Evolutionary conservation across 64 coral and sea anemone species (phyloP), one percentile per base, ranked within the genome.

Genomic region (Porites lutea): DNA sequence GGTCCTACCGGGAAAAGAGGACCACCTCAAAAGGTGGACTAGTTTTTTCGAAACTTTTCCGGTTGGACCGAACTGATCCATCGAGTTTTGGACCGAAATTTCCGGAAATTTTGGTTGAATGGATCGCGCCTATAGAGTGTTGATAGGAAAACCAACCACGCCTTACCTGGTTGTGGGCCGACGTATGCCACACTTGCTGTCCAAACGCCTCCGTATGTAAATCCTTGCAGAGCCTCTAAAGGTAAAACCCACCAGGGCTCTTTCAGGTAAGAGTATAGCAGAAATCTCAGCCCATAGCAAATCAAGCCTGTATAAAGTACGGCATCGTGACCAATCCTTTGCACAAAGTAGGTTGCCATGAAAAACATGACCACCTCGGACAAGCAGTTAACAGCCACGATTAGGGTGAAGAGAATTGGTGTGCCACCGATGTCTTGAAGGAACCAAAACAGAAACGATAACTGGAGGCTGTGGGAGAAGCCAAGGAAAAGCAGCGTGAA

Each of bases 351-450:
- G 2, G 95, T 97, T 4, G 95, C 91, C 47, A 89, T 57, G 75
- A 97, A 97, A 65, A 97, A 97, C 95, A 97, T 94, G 3, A 97
- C 11, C 2, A 97, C 95, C 79, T 97, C 95, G 6, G 92, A 93
- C 9, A 97, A 48, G 4, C 92, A 97, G 21, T 94, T 97, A 49
- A 97, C 57, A 2, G 93, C 76, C 14, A 94, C 71, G 14, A 97
- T 94, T 44, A 90, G 51, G 1, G 95, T 97, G 44, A 97, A 97
- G 16, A 97, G 88, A 9, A 97, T 52, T 6, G 95, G 95, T 8
- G 95, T 96, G 13, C 95, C 95, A 6, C 95, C 95, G 13, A 96
- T 94, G 49, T 96, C 92, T 94, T 96, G 95, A 3, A 96, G 95
- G 12, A 96, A 96, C 95, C 95, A 96, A 60, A 96, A 96, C 65